Evolutionary conservation across 2,797 vertebrate species (phyloP), one percentile per base, ranked within the genome.

Genomic region (Megalops cyprinoides): DNA sequence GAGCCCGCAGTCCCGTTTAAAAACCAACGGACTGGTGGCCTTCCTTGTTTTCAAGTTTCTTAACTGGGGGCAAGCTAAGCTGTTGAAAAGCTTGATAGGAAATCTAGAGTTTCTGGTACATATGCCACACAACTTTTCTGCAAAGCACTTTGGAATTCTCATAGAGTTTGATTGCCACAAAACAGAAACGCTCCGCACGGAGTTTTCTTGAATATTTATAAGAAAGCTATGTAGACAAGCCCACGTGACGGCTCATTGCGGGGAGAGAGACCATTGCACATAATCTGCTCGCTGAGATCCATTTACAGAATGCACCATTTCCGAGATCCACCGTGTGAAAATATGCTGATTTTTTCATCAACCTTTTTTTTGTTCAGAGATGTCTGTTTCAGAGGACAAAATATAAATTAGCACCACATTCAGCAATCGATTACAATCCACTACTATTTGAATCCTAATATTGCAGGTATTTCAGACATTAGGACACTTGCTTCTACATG

Each of bases 361-460:
- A n/a, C n/a, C 28, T 82, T 28, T 56, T 44, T 55, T 77, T 60
- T 69, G n/a, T n/a, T n/a, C n/a, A n/a, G 6, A 82, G 78, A 80
- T 51, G 80, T 85, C 56, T 83, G 75, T 77, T 83, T 53, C 55
- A 74, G 77, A 81, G 75, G 80, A 84, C 62, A 62, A 80, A 86
- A 83, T 88, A 91, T 86, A 89, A 92, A 91, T 93, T 93, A 95
- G 93, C 94, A 94, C 93, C 94, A 93, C 88, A 69, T 81, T 82
- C 84, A 86, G 91, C 85, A 23, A 86, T 88, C 4, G 82, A 87
- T 80, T 62, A 87, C 88, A 87, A 83, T 76, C 90, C 77, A 88
- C 87, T 69, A 34, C 48, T 62, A 79, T 69, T 56, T 78, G 82
- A 81, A 81, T 85, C 39, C 2, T 73, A 86, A 73, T 78, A 85